These are phyloP conservation scores for Dicaeum eximium DNA, from an alignment of 2,113 vertebrate genomes.

Conservation along the genomic window DNA sequence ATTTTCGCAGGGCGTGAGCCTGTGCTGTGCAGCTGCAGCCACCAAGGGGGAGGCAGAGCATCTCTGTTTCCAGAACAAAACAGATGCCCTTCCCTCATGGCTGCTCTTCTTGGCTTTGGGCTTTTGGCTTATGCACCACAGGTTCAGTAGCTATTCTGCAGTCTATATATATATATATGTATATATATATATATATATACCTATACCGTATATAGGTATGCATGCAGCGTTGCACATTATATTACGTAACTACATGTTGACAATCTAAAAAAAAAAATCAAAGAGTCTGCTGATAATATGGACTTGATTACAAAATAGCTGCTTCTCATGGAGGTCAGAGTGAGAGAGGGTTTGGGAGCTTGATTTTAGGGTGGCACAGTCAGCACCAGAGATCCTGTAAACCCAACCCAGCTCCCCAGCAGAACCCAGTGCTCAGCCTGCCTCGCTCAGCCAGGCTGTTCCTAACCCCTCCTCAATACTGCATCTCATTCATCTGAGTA, in stretches of 20 bases:
- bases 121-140: not conserved
- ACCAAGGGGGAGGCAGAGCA: not conserved
- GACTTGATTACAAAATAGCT: not conserved
- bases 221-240: not conserved
- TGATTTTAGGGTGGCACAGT: not conserved
- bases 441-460: not conserved
- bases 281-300: not conserved
- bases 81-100: not conserved
- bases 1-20: accelerated
- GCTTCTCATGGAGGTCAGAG: not conserved
- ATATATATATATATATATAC: not conserved
- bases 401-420: not conserved
- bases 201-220: not conserved
- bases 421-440: not conserved
- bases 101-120: not conserved
- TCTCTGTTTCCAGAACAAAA: not conserved
- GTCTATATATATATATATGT: not conserved
- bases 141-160: not conserved
- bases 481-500: not conserved
- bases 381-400: not conserved
- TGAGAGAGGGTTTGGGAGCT: not conserved
- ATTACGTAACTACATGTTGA: not conserved
- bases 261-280: not conserved
- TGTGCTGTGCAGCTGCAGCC: not conserved
- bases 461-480: not conserved